Percentiles rank a stretch among this genome's conserved stretches.
These are phyloP conservation scores for Apamea crenata DNA, from an alignment of 2,888 invertebrate species.

Conservation along the genomic window DNA sequence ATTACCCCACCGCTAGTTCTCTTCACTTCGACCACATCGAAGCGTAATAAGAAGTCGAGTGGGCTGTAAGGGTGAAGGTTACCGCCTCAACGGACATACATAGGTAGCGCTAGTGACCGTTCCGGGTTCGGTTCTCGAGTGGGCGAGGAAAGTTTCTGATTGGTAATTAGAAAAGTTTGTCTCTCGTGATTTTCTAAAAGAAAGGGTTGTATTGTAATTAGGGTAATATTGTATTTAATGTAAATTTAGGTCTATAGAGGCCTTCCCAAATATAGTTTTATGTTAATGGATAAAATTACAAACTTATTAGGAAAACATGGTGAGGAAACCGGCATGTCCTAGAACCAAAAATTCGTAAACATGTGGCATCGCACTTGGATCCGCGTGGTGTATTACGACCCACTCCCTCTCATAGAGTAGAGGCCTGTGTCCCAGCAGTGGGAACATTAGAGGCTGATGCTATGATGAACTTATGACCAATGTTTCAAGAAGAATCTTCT, in stretches of 20 bases:
- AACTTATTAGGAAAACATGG: no score
- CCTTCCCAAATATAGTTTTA: not conserved
- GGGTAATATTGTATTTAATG: no score
- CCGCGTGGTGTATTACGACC: not conserved
- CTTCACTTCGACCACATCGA: not conserved
- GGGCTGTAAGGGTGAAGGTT: constrained; percentile 61
- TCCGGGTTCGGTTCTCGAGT: constrained; percentile 45
- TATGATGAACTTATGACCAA: not conserved
- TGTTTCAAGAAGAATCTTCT: not conserved
- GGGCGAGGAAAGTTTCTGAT: constrained; percentile 36
- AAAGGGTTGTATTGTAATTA: not conserved
- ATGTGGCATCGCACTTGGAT: not conserved
- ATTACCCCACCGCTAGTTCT: constrained; percentile 15
- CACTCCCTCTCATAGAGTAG: not conserved
- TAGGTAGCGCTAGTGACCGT: constrained; percentile 22
- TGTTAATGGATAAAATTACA: not conserved
- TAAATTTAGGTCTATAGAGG: not conserved
- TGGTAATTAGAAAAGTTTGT: not conserved
- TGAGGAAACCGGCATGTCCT: not conserved
- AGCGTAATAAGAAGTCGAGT: constrained; percentile 65
- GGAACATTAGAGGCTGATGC: not conserved
- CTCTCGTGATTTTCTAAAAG: not conserved
- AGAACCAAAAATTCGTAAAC: not conserved
- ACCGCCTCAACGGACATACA: constrained; percentile 51
- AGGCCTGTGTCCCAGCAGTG: not conserved